Base-by-base conservation (phyloP, 2,113 vertebrate species). In the Poeciliopsis prolifica region DNA sequence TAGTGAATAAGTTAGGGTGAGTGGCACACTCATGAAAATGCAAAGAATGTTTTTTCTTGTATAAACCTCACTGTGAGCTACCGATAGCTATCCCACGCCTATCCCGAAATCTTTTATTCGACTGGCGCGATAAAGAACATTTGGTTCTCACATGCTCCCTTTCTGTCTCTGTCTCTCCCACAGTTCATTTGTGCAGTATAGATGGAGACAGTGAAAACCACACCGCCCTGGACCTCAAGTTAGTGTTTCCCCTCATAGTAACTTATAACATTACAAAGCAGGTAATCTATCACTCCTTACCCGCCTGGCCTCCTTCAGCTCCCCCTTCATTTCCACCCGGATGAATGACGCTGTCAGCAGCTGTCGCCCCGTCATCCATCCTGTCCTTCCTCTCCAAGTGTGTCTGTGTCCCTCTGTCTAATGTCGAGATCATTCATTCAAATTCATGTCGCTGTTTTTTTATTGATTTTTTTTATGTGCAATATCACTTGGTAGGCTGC, bases 101-200 rank as follows among this genome's bases (percentile, higher is more conserved):
- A 22, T 31, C 22, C 31, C 33, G 3, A 15, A 30, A 48, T 48
- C 44, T 48, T 37, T 31, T 15, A 22, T 6, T 63, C 14, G 10
- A 30, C 4, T 10, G 61, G 17, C 13, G 61, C 4, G 8, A 14
- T 29, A 61, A 28, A 4, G n/a, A 61, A 22, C 12, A 9, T 35
- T 29, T 33, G 58, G 4, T 61, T 24, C 24, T 78, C 24, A 61
- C 31, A 7, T 29, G 0, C 48, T 14, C 3, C 75, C 15, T 72
- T 17, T 74, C 29, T 75, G 68, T 84, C n/a, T 74, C 29, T 75
- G 72, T 84, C 28, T 48, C 17, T 77, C 79, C 74, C 81, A 17
- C 89, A 98, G 97, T 98, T 94, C 97, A 98, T 82, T 88, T 97
- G 84, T 97, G 97, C 95, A 96, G 95, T 84, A 94, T 98, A 92